A percentile compares a stretch with the other conserved stretches of the same genome.
Conservation (phyloP, 2,113 vertebrate genomes). For the Amblyopsis rosae region DNA sequence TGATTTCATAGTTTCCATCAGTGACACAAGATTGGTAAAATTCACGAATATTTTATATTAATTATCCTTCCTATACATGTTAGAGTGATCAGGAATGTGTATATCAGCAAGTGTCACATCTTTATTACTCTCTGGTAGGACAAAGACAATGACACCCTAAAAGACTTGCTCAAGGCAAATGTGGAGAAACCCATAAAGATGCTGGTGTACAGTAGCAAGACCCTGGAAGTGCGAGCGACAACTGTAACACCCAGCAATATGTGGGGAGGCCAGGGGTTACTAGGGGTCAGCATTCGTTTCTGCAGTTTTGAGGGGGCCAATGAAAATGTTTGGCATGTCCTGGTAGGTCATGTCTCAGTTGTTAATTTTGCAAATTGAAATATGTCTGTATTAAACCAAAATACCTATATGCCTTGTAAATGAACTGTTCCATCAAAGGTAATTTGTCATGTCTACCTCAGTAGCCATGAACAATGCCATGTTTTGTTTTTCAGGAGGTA, state of each 20-base stretch:
- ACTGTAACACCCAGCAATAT: slow-evolving; percentile 90
- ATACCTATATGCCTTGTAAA: not conserved
- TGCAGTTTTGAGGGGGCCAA: slow-evolving; percentile 96
- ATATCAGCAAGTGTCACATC: not conserved
- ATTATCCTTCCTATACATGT: not conserved
- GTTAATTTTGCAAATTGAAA: too few relatives aligned
- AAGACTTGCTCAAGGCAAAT: slow-evolving; percentile 90
- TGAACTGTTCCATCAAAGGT: not conserved
- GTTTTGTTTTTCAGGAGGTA: slow-evolving; percentile 81
- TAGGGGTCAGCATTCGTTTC: slow-evolving; percentile 97
- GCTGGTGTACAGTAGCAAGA: slow-evolving; percentile 95
- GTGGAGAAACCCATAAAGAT: slow-evolving; percentile 94
- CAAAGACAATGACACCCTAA: slow-evolving; percentile 95
- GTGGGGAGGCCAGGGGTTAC: slow-evolving; percentile 94
- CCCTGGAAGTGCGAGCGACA: slow-evolving; percentile 87
- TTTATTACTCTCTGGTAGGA: slow-evolving; percentile 75
- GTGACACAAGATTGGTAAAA: slow-evolving; percentile 89
- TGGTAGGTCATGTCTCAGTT: slow-evolving; percentile 77
- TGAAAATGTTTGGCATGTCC: slow-evolving; percentile 95
- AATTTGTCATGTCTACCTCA: too few relatives aligned
- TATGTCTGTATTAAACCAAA: too few relatives aligned
- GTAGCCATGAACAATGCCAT: not conserved
- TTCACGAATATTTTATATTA: not conserved
- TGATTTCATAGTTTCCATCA: slow-evolving; percentile 97
- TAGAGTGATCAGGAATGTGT: not conserved